Base-by-base conservation (phyloP, 2,113 vertebrate genomes). In the Chelonoidis abingdonii region DNA sequence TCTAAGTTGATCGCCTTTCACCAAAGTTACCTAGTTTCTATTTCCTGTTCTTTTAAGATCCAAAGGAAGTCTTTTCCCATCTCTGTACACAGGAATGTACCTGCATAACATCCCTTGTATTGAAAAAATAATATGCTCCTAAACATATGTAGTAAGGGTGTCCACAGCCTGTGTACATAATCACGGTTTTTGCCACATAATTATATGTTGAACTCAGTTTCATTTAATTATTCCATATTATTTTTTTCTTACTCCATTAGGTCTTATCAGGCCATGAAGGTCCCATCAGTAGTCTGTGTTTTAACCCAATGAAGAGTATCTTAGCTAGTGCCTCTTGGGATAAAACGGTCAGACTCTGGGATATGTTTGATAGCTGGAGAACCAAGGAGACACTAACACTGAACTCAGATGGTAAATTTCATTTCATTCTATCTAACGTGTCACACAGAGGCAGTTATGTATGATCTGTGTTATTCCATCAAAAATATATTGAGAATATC, bases 311-410 rank as follows among this genome's bases (percentile, higher is more conserved):
- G 87, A 99, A 98, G 83, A 99, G 99, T 6, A 89, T 99, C 79
- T 98, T 99, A 89, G 99, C 99, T 94, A 99, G 99, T 25, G 98
- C 97, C 12, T 99, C 99, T n/a, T 99, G 99, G 99, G 99, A 99
- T 93, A 98, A 98, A 83, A 99, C 99, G 0, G 98, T 99, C 69
- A 98, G 99, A 8, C 97, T 99, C 76, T 99, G 99, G 99, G 99
- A 99, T 98, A 99, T 99, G 99, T 92, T 97, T n/a, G 99, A 99
- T 98, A 99, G 99, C 98, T 99, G 99, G 99, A 98, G 99, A 93
- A 99, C 99, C 89, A 99, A 99, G 72, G 99, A 99, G 93, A 99
- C 99, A 0, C 98, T 99, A 4, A 81, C 88, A 9, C 90, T 99
- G 81, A 98, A 97, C 53, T 98, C 99, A 0, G 99, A 99, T 5